Evolutionary conservation across 2,888 invertebrate genomes (phyloP).

Genomic region (Disparrhopalites patrizii): DNA sequence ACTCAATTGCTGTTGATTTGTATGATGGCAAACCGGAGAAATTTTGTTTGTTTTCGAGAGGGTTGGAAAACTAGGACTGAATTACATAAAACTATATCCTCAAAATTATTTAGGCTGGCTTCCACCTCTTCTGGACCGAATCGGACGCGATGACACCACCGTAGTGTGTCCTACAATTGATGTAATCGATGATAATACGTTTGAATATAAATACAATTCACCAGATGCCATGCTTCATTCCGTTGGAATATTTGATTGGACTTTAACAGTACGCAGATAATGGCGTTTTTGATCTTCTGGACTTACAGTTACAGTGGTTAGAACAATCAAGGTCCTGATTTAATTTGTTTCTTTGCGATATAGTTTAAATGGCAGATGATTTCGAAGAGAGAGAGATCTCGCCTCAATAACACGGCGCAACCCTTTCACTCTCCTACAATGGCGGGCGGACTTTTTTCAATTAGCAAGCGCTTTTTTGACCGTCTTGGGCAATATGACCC

Average conservation of each 20-base stretch:
- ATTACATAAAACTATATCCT: not conserved
- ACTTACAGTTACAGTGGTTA: no score
- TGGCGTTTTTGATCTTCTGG: no score
- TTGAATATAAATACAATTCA: constrained; percentile 53
- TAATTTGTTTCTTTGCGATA: constrained; percentile 33
- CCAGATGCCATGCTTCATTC: constrained; percentile 51
- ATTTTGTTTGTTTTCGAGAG: no score
- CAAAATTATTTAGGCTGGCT: constrained; percentile 53
- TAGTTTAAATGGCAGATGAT: constrained; percentile 98
- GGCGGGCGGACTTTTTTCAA: constrained; percentile 98
- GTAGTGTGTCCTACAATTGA: constrained; percentile 51
- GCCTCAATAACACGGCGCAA: constrained; percentile 81
- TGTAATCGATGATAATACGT: constrained; percentile 55
- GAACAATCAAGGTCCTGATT: no score
- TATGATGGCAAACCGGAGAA: no score
- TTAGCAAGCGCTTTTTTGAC: constrained; percentile 89
- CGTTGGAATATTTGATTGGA: constrained; percentile 62
- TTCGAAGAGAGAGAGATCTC: constrained; percentile 80
- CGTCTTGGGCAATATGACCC: constrained; percentile 94
- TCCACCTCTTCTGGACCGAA: constrained; percentile 55
- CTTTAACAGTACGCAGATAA: constrained; percentile 49
- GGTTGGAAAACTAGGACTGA: no score
- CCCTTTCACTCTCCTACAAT: constrained; percentile 75
- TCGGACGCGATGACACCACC: constrained; percentile 50
- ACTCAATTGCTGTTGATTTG: not conserved